Evolutionary conservation across 2,113 vertebrate species (phyloP).

Genomic region (Coturnix japonica): DNA sequence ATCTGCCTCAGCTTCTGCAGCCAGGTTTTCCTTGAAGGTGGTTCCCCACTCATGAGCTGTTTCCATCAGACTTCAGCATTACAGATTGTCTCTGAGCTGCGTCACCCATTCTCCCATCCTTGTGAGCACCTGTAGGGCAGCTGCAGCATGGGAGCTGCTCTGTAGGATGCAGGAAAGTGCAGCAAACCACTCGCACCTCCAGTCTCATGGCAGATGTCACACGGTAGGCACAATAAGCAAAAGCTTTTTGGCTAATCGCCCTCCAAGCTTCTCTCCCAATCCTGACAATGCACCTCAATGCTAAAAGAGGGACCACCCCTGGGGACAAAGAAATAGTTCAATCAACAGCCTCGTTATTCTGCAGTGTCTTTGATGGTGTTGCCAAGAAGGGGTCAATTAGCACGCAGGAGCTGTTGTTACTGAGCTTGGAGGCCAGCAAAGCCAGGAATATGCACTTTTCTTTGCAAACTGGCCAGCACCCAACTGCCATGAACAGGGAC

Average conservation of each 20-base stretch:
- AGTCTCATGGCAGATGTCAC: not conserved
- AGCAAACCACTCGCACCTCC: accelerated
- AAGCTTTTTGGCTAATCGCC: not conserved
- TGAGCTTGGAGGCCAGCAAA: not conserved
- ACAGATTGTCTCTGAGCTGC: not conserved
- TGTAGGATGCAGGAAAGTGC: accelerated
- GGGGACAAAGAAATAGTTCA: slow-evolving; percentile 14
- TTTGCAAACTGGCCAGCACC: slow-evolving; percentile 22
- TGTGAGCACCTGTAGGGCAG: accelerated
- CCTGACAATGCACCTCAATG: not conserved
- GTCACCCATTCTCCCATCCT: not conserved
- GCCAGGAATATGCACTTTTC: slow-evolving; percentile 36
- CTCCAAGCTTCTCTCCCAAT: not conserved
- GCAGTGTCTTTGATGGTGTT: slow-evolving; percentile 18
- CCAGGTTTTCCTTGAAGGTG: slow-evolving; percentile 6
- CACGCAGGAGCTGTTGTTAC: not conserved
- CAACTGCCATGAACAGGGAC: not conserved
- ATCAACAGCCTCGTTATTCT: slow-evolving; percentile 45
- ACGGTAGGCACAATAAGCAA: accelerated
- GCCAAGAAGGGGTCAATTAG: slow-evolving; percentile 59
- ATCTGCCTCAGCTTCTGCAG: not conserved
- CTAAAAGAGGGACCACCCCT: slow-evolving; percentile 33
- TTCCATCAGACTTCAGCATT: accelerated
- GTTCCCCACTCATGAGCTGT: not conserved
- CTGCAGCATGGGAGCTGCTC: not conserved